Conservation (phyloP, 2,797 vertebrate species). For the Nasua narica region DNA sequence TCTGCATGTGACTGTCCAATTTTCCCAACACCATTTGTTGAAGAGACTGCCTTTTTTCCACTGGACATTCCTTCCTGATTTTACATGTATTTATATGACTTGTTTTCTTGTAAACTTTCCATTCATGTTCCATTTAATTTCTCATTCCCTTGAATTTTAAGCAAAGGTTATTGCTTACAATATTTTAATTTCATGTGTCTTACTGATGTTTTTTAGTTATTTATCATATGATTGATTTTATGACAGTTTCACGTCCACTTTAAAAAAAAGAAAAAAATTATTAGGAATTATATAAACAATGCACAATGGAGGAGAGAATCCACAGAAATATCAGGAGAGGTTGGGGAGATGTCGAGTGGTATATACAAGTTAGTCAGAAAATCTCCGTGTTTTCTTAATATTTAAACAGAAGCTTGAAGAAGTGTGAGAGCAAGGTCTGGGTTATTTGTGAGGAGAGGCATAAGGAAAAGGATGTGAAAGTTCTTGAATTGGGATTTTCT, state of each 20-base stretch:
- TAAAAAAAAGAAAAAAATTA: neutral
- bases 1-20: too few relatives aligned
- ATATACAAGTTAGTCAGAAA: neutral
- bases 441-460: neutral
- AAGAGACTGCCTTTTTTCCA: too few relatives aligned
- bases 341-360: neutral
- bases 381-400: neutral
- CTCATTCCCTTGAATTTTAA: neutral
- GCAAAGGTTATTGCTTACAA: neutral
- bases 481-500: neutral
- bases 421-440: neutral
- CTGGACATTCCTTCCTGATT: too few relatives aligned
- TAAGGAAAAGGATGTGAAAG: too few relatives aligned
- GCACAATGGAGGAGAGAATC: neutral
- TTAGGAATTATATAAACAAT: neutral
- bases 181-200: neutral
- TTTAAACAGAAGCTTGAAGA: neutral
- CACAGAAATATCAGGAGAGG: neutral
- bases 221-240: neutral
- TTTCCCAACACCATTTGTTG: too few relatives aligned
- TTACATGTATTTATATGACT: neutral
- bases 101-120: neutral
- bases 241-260: neutral
- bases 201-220: neutral
- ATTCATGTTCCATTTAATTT: neutral